These are phyloP conservation scores for Guaruba guarouba DNA, from an alignment of 2,113 vertebrate genomes.

Conservation along the genomic window DNA sequence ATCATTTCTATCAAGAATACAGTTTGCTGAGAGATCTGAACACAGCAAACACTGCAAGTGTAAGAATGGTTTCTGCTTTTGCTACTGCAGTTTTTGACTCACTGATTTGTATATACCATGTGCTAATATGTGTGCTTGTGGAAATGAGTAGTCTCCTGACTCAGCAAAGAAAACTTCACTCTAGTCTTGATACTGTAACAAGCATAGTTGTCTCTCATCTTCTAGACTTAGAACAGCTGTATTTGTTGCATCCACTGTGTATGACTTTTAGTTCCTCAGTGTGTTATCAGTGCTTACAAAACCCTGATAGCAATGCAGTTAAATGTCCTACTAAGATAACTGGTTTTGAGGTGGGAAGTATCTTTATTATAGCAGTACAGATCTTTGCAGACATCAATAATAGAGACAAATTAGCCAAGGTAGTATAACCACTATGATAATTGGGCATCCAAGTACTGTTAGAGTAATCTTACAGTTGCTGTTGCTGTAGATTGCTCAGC, in stretches of 20 bases:
- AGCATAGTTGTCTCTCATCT: background rate
- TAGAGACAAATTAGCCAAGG: background rate
- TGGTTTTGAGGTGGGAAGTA: background rate
- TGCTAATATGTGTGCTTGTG: background rate
- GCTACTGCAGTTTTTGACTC: background rate
- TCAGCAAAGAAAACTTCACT: background rate
- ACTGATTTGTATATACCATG: background rate
- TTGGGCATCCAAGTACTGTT: background rate
- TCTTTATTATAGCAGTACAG: background rate
- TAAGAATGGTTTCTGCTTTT: background rate
- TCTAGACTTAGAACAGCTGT: background rate
- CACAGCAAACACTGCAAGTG: background rate
- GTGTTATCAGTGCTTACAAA: background rate
- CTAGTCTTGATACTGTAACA: background rate
- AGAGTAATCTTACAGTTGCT: background rate
- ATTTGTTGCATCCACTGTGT: background rate
- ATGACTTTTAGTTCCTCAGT: background rate
- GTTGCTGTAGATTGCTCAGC: background rate
- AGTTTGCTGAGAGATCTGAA: background rate
- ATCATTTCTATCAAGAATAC: background rate
- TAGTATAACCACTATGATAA: background rate
- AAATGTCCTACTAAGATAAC: background rate
- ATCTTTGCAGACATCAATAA: background rate
- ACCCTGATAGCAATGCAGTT: background rate
- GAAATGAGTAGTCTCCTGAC: background rate